Evolutionary conservation across 2,888 invertebrate species (phyloP), one percentile per base, ranked within the genome.

Genomic region (Eupithecia pulchellata): DNA sequence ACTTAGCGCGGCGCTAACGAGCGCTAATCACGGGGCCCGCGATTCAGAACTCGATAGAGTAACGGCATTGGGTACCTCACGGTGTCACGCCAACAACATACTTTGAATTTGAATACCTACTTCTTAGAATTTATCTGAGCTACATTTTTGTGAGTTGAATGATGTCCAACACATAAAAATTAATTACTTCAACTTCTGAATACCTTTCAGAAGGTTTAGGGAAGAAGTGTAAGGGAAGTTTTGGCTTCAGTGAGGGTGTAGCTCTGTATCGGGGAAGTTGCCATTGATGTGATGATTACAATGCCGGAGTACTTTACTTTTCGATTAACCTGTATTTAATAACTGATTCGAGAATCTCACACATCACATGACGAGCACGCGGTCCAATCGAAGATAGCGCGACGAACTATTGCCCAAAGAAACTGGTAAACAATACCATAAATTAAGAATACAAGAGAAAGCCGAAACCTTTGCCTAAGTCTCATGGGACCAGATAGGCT

Each of bases 1-100:
- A 17, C 20, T 61, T 34, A 61, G 34, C 32, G 9, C 9, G 8
- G 32, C n/a, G 4, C 55, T 65, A 65, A 65, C 34, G 13, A 65
- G 55, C 17, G 25, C 32, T 55, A 55, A 55, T 36, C n/a, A 14
- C 34, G 13, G 34, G 25, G 0, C 32, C 32, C 64, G 55, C 55
- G 55, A 57, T 32, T 52, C 64, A 30, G 11, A 5, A 36, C 32
- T 25, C n/a, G 20, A 34, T 57, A 57, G 17, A 27, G 29, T 20
- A 29, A 57, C 27, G 27, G 29, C 25, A 20, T 57, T 57, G n/a
- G n/a, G n/a, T n/a, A 29, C 57, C 20, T 27, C 17, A 6, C 29
- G 11, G 29, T 57, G 57, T 2, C 29, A n/a, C n/a, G n/a, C 13
- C 25, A 4, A 52, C 52, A 52, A 25, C 8, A 20, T 4, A 47